A percentile compares a stretch with the other conserved stretches of the same genome.
Conservation (phyloP, 2,888 invertebrate species). For the Machimus atricapillus region DNA sequence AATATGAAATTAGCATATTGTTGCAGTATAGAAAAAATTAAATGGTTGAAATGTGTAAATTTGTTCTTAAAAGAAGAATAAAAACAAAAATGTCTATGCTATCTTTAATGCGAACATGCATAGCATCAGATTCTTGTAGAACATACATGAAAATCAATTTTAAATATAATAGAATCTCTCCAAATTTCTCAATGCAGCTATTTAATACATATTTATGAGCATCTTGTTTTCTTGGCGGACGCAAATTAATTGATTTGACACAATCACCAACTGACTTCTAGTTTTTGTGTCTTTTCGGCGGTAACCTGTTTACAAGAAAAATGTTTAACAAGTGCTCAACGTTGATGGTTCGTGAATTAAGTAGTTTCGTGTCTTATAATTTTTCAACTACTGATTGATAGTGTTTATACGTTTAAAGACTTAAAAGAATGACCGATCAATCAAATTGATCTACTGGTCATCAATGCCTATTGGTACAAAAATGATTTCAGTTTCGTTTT, state of each 20-base stretch:
- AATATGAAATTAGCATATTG: not conserved
- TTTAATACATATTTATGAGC: not conserved
- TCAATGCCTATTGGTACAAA: not conserved
- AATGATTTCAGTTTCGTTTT: not conserved
- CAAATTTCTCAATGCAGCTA: not conserved
- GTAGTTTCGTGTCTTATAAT: not conserved
- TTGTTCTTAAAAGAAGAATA: not conserved
- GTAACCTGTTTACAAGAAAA: not conserved
- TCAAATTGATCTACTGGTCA: not conserved
- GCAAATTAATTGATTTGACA: not conserved
- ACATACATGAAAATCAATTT: not conserved
- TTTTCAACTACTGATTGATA: not conserved
- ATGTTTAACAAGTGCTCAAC: not conserved
- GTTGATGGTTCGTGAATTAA: not conserved
- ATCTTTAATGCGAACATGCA: not conserved
- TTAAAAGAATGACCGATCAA: not conserved
- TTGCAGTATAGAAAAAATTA: not conserved
- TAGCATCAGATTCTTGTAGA: not conserved
- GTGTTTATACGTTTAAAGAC: not conserved
- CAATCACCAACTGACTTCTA: not conserved
- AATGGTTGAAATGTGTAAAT: not conserved
- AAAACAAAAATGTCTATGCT: not conserved
- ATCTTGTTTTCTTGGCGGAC: not conserved
- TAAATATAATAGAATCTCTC: not conserved
- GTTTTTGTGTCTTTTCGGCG: not conserved